Evolutionary conservation across 1,140 invertebrate species (phyloP).

Genomic region (Heliconius congener): DNA sequence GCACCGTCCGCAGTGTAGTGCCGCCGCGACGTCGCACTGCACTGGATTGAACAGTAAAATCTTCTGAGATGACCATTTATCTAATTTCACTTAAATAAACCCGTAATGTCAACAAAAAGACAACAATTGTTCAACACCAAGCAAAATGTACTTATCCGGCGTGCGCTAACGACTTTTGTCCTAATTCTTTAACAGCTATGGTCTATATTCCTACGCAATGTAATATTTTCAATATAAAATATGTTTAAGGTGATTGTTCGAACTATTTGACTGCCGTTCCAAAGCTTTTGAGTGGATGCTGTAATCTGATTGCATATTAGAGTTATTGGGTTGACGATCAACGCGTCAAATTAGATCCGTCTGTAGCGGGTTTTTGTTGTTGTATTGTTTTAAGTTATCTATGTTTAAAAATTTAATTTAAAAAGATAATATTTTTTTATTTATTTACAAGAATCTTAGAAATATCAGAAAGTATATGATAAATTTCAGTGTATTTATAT

Average conservation of each 20-base stretch:
- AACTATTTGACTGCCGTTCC: conserved; percentile 67
- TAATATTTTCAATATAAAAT: conserved; percentile 12
- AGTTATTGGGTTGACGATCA: conserved; percentile 42
- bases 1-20: background rate
- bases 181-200: conserved; percentile 47
- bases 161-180: conserved; percentile 40
- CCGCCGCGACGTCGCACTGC: conserved; percentile 47
- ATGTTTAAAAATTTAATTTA: too few species aligned
- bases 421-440: too few species aligned
- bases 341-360: conserved; percentile 37
- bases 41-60: conserved; percentile 64
- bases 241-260: conserved; percentile 4
- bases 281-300: conserved; percentile 60
- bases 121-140: conserved; percentile 57
- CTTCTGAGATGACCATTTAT: conserved; percentile 76
- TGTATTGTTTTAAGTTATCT: background rate
- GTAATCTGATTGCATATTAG: conserved; percentile 53
- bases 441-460: too few species aligned
- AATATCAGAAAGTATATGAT: too few species aligned
- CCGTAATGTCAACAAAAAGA: conserved; percentile 77
- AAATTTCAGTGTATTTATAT: too few species aligned
- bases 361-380: conserved; percentile 27
- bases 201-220: conserved; percentile 38
- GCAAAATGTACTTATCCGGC: conserved; percentile 31
- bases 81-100: conserved; percentile 80